phyloP scores from a whole-genome alignment of 1,140 invertebrate species.

The Psix sp. region DNA sequence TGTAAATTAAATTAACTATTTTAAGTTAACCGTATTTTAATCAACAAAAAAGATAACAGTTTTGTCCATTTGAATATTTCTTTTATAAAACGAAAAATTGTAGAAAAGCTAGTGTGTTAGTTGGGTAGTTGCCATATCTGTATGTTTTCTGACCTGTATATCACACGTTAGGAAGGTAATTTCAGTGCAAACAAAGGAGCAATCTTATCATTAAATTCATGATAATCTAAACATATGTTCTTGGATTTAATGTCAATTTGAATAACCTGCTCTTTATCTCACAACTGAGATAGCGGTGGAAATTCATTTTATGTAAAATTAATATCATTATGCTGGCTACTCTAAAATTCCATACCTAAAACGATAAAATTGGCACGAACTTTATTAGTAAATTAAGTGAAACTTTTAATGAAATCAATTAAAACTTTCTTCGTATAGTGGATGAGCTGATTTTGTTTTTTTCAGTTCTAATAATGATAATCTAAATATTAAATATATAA shows the following conservation, averaged over 20 bases:
- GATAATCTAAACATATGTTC: conserved; percentile 58
- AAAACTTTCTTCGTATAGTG: too few relatives aligned
- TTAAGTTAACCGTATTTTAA: too few relatives aligned
- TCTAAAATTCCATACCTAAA: conserved; percentile 2
- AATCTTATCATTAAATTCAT: conserved; percentile 59
- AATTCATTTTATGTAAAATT: conserved; percentile 34
- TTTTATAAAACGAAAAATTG: conserved; percentile 17
- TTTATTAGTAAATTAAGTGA: conserved; percentile 2
- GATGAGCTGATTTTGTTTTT: too few relatives aligned
- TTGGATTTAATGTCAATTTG: conserved; percentile 52
- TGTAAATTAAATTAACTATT: too few relatives aligned
- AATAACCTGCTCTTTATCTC: conserved; percentile 47
- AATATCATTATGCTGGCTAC: conserved; percentile 5
- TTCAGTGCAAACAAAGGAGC: conserved; percentile 52
- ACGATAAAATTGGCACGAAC: not conserved
- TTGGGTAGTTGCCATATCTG: conserved; percentile 55
- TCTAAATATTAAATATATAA: too few relatives aligned
- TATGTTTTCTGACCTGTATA: conserved; percentile 51
- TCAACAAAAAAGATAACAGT: not conserved
- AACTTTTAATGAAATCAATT: not conserved
- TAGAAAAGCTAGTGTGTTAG: conserved; percentile 26
- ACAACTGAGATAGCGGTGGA: conserved; percentile 19
- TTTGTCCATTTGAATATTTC: not conserved
- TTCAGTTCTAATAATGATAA: too few relatives aligned
- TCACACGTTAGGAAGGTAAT: conserved; percentile 55